Conservation (phyloP, 2,797 vertebrate genomes). For the Cryptoprocta ferox region DNA sequence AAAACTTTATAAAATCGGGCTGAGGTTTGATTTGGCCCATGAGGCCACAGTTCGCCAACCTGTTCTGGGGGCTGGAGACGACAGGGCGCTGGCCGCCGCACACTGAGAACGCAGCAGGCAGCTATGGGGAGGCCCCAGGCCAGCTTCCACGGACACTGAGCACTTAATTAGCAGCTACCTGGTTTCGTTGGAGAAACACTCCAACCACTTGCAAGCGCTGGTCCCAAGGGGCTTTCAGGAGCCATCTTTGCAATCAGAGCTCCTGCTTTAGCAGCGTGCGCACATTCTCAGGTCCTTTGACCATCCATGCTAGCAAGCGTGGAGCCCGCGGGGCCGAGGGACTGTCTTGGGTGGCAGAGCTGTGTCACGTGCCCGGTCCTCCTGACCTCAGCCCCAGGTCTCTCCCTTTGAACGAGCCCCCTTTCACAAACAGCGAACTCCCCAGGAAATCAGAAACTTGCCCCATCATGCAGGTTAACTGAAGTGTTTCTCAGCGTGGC, state of each 20-base stretch:
- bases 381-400: background rate
- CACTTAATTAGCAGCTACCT: background rate
- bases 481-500: background rate
- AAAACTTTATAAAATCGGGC: background rate
- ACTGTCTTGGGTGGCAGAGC: background rate
- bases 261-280: background rate
- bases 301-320: background rate
- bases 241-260: background rate
- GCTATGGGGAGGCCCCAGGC: background rate
- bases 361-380: background rate
- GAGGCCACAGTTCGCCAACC: background rate
- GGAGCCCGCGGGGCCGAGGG: background rate
- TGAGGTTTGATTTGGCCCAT: background rate
- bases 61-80: background rate
- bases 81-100: rapidly evolving
- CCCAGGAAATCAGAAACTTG: background rate
- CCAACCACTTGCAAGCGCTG: background rate
- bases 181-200: background rate
- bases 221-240: background rate
- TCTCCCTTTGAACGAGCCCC: background rate
- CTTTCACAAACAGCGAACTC: background rate
- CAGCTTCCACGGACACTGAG: background rate
- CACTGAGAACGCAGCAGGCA: too few species aligned
- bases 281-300: background rate
- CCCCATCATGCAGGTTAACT: background rate